A percentile compares a stretch with the other conserved stretches of the same genome.
Evolutionary conservation across 2,888 invertebrate genomes (phyloP).

Genomic region (Hydriomena furcata): DNA sequence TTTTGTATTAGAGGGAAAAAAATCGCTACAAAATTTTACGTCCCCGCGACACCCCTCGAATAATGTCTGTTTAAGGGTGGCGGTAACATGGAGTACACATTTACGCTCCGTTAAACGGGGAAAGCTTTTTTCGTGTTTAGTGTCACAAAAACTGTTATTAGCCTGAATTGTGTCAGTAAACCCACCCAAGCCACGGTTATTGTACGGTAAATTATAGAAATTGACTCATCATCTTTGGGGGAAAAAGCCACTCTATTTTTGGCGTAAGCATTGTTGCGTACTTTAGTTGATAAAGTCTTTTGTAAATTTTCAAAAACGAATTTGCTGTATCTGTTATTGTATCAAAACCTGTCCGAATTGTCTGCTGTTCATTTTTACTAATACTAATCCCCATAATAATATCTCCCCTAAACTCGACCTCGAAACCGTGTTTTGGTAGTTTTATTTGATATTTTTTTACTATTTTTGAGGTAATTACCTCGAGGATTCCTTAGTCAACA

Average conservation of each 20-base stretch:
- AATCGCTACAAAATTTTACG: constrained; percentile 81
- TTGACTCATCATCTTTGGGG: constrained; percentile 37
- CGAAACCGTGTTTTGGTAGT: too few species aligned
- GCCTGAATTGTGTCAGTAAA: constrained; percentile 73
- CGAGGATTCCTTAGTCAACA: too few species aligned
- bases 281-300: not conserved
- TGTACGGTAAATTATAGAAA: constrained; percentile 42
- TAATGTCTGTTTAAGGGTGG: constrained; percentile 82
- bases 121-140: constrained; percentile 84
- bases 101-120: constrained; percentile 82
- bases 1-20: constrained; percentile 70
- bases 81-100: constrained; percentile 81
- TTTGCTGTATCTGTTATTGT: too few species aligned
- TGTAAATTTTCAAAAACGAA: too few species aligned
- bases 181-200: constrained; percentile 43
- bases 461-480: too few species aligned
- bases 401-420: too few species aligned
- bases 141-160: constrained; percentile 83
- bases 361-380: too few species aligned
- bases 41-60: constrained; percentile 75
- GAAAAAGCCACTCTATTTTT: constrained; percentile 22
- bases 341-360: too few species aligned
- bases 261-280: constrained; percentile 11
- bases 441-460: too few species aligned
- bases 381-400: too few species aligned